Base-by-base conservation (phyloP, 2,797 vertebrate species). In the Setipinna tenuifilis region DNA sequence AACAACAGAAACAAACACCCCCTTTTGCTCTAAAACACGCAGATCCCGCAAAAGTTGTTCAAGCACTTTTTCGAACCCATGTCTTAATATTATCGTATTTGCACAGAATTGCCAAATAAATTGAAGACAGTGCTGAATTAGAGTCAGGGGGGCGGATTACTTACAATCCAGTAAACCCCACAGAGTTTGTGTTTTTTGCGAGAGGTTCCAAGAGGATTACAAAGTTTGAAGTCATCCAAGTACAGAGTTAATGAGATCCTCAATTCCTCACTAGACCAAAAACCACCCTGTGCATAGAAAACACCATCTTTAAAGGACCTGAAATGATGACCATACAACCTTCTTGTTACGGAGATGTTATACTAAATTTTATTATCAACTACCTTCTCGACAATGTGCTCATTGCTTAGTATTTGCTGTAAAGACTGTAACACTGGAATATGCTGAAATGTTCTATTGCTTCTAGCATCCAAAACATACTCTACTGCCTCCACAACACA, bases 111-210 rank as follows among this genome's bases (percentile, higher is more conserved):
- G 85, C 75, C 1, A 88, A 58, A 48, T 88, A 87, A 3, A 88
- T 85, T 17, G 75, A 75, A 2, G 28, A 21, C 21, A 90, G 21
- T 1, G 80, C 48, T 11, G 84, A 89, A 21, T 83, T 85, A 83
- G 62, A 84, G 17, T 21, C 23, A 41, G 61, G 11, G 28, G 86
- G 87, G 7, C n/a, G 85, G 65, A 61, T 86, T 86, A 78, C 86
- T 35, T 7, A 87, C 62, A 2, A 88, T 35, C 85, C 85, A 90
- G 62, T 86, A 87, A 1, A 87, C 62, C 17, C 84, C 85, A 87
- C 85, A 87, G 46, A 86, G 61, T 81, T 88, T 88, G 16, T 88
- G 59, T 2, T 61, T 61, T n/a, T 61, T 61, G 5, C 59, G 21
- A 2, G 21, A 61, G 3, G 59, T 61, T 7, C 86, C 85, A 14